phyloP scores from a whole-genome alignment of 2,113 vertebrate genomes.

The Phoxinus phoxinus region DNA sequence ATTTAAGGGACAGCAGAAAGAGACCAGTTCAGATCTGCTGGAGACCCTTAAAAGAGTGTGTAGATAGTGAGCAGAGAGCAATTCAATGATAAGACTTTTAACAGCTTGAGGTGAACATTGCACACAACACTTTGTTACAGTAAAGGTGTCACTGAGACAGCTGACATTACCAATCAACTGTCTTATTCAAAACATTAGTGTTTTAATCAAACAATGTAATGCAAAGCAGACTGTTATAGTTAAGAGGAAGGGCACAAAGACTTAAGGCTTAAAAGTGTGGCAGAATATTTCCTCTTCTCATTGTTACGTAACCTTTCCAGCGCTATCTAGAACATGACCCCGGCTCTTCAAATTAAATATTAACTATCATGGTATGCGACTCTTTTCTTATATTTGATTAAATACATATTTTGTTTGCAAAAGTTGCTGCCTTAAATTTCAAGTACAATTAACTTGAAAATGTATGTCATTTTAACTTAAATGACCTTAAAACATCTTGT shows the following conservation, averaged over 20 bases:
- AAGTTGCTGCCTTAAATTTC: no score
- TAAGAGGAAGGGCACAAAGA: not conserved
- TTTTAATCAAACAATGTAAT: conserved; percentile 3
- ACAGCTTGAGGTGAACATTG: conserved; percentile 18
- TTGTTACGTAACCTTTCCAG: conserved; percentile 57
- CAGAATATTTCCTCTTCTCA: conserved; percentile 38
- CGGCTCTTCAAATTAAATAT: conserved; percentile 76
- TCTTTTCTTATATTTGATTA: not conserved
- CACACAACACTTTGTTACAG: not conserved
- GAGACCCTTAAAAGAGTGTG: not conserved
- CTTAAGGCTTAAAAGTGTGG: not conserved
- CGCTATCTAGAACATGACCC: conserved; percentile 73
- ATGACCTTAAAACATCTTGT: no score
- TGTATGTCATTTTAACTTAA: no score
- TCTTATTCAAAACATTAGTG: conserved; percentile 26
- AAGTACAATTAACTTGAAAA: no score
- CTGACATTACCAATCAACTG: not conserved
- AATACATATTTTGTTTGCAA: not conserved
- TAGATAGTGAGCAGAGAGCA: conserved; percentile 2
- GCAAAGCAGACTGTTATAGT: conserved; percentile 25
- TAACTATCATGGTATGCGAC: conserved; percentile 65
- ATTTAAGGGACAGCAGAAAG: not conserved
- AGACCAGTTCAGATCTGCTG: not conserved
- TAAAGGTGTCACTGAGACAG: not conserved
- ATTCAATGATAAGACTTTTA: not conserved